A percentile compares a stretch with the other conserved stretches of the same genome.
Evolutionary conservation across 1,140 invertebrate genomes (phyloP).

Genomic region (Drosophila sproati): DNA sequence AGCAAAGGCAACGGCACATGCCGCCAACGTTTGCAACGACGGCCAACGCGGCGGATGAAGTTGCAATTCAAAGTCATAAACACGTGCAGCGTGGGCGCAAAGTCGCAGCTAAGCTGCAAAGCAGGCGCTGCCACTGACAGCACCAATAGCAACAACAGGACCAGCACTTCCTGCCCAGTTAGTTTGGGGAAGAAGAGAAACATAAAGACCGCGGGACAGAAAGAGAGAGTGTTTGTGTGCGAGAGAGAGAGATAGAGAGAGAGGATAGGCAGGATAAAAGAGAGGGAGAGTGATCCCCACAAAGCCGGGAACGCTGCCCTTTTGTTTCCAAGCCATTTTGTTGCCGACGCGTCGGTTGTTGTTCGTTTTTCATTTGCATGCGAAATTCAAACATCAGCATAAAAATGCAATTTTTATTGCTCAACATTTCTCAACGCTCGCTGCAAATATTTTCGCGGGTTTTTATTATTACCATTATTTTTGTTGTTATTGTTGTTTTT

Average conservation of each 20-base stretch:
- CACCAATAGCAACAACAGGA: slow-evolving; percentile 39
- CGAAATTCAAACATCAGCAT: slow-evolving; percentile 82
- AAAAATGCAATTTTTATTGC: slow-evolving; percentile 84
- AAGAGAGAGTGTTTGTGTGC: background rate
- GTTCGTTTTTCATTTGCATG: slow-evolving; percentile 81
- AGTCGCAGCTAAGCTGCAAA: slow-evolving; percentile 77
- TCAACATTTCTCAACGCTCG: slow-evolving; percentile 81
- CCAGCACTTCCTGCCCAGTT: slow-evolving; percentile 59
- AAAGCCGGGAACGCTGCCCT: slow-evolving; percentile 19
- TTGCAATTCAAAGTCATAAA: slow-evolving; percentile 83
- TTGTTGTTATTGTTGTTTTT: slow-evolving; percentile 27
- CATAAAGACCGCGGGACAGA: background rate
- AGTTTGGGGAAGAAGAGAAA: background rate
- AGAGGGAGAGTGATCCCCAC: slow-evolving; percentile 23
- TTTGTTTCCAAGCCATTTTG: slow-evolving; percentile 56
- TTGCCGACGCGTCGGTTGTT: slow-evolving; percentile 45
- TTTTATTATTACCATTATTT: slow-evolving; percentile 72
- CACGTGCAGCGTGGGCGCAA: slow-evolving; percentile 80
- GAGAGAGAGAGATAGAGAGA: background rate
- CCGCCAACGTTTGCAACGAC: slow-evolving; percentile 14
- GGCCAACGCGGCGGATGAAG: slow-evolving; percentile 68
- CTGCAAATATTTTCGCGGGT: slow-evolving; percentile 82
- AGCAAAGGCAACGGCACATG: slow-evolving; percentile 12
- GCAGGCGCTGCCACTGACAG: slow-evolving; percentile 64
- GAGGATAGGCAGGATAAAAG: background rate